Evolutionary conservation across 2,888 invertebrate genomes (phyloP).

Genomic region (Chymomyza fuscimana): DNA sequence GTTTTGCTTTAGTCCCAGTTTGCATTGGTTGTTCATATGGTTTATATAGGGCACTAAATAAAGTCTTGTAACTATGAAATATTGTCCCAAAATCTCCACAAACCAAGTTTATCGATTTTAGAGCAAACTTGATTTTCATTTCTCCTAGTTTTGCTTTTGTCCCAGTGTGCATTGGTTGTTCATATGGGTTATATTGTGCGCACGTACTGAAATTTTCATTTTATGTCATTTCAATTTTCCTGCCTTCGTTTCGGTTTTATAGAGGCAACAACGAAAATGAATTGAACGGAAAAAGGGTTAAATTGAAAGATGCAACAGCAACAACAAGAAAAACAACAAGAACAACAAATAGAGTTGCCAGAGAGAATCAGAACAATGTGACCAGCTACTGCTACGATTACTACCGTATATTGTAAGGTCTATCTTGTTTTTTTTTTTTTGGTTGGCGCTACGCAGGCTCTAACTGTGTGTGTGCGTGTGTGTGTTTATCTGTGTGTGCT

Average conservation of each 20-base stretch:
- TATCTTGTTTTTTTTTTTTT: constrained; percentile 37
- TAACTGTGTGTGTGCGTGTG: constrained; percentile 6
- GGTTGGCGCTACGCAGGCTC: constrained; percentile 19
- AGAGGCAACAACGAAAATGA: constrained; percentile 64
- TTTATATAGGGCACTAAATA: too few species aligned
- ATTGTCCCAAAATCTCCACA: too few species aligned
- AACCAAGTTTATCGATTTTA: background rate
- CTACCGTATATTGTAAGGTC: background rate
- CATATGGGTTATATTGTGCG: constrained; percentile 42
- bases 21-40: background rate
- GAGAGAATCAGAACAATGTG: constrained; percentile 36
- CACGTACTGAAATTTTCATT: constrained; percentile 72
- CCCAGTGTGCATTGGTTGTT: constrained; percentile 50
- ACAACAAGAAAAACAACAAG: constrained; percentile 27
- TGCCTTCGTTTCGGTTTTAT: constrained; percentile 47
- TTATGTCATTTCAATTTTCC: constrained; percentile 73
- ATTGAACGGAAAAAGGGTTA: constrained; percentile 62
- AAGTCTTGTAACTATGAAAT: too few species aligned
- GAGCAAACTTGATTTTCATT: background rate
- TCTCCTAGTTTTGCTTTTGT: constrained; percentile 7
- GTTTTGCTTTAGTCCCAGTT: constrained; percentile 15
- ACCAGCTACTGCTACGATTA: constrained; percentile 13
- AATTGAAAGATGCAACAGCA: constrained; percentile 62
- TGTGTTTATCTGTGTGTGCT: background rate
- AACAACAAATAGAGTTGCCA: constrained; percentile 18